Evolutionary conservation across 2,113 vertebrate species (phyloP).

Genomic region (Sporophila hypoxantha): DNA sequence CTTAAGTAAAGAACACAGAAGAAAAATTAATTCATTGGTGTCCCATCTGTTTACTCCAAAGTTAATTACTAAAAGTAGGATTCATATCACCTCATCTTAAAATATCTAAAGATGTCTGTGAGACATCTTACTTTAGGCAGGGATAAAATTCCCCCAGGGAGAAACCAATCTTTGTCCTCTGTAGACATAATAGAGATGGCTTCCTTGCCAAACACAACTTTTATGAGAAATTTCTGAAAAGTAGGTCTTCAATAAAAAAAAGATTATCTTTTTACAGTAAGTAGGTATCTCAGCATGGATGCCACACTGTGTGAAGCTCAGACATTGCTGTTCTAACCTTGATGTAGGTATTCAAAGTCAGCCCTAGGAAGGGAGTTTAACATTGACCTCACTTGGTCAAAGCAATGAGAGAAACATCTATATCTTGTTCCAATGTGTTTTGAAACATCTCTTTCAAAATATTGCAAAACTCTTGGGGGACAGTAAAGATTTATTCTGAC

Average conservation of each 20-base stretch:
- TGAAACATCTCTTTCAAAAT: neutral
- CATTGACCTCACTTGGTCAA: neutral
- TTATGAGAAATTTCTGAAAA: neutral
- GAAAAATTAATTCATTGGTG: neutral
- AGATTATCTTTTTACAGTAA: neutral
- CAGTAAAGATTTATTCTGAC: neutral
- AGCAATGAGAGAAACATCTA: neutral
- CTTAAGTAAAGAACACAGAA: neutral
- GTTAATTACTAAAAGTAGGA: neutral
- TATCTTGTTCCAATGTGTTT: neutral
- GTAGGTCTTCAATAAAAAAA: neutral
- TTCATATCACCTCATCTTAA: neutral
- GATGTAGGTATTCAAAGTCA: neutral
- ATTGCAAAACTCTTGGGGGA: accelerated
- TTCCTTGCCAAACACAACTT: neutral
- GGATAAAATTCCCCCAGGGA: neutral
- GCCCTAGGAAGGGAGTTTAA: neutral
- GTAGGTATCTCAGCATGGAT: neutral
- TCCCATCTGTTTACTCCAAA: neutral
- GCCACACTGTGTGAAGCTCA: neutral
- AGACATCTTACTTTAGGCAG: neutral
- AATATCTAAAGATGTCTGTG: neutral
- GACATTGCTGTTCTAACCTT: neutral
- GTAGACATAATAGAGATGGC: neutral
- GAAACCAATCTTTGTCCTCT: neutral